Percentiles rank a stretch among this genome's conserved stretches.
These are phyloP conservation scores for Anthophora plumipes DNA, from an alignment of 2,888 invertebrate species.

Conservation along the genomic window DNA sequence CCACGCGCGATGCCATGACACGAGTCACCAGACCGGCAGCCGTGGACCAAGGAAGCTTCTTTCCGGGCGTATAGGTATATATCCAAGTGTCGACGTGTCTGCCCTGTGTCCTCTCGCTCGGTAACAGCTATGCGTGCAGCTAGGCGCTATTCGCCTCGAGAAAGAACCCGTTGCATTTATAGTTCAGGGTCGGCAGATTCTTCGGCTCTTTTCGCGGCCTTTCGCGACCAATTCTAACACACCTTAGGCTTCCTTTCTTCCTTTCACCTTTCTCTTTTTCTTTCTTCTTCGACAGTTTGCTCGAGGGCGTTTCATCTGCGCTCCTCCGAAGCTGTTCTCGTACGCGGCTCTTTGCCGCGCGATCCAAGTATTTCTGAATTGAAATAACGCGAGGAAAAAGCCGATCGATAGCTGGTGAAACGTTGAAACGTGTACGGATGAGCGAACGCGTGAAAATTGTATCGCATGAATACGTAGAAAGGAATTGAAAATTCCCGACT, in stretches of 20 bases:
- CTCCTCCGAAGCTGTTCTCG: too few relatives aligned
- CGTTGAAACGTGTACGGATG: too few relatives aligned
- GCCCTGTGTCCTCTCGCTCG: conserved; percentile 11
- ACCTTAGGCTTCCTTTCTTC: conserved; percentile 2
- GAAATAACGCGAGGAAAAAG: too few relatives aligned
- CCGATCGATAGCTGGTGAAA: too few relatives aligned
- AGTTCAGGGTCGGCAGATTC: conserved; percentile 80
- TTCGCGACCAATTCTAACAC: conserved; percentile 42
- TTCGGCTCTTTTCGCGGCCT: conserved; percentile 34
- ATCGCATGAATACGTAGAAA: too few relatives aligned
- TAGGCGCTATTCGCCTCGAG: conserved; percentile 60
- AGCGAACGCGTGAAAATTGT: too few relatives aligned
- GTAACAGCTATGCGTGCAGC: conserved; percentile 29
- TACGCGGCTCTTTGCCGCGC: too few relatives aligned
- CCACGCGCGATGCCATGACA: conserved; percentile 47
- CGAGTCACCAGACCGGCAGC: conserved; percentile 64
- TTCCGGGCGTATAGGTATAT: conserved; percentile 11
- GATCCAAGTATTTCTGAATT: too few relatives aligned
- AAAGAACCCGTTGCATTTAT: conserved; percentile 75
- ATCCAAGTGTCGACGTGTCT: conserved; percentile 31
- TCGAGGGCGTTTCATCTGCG: background rate
- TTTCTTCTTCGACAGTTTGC: conserved; percentile 10
- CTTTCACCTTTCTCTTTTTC: conserved; percentile 4
- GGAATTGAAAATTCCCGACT: too few relatives aligned
- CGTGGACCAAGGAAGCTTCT: conserved; percentile 30